phyloP scores from a whole-genome alignment of 2,888 invertebrate species.

The Lochmaea crataegi region DNA sequence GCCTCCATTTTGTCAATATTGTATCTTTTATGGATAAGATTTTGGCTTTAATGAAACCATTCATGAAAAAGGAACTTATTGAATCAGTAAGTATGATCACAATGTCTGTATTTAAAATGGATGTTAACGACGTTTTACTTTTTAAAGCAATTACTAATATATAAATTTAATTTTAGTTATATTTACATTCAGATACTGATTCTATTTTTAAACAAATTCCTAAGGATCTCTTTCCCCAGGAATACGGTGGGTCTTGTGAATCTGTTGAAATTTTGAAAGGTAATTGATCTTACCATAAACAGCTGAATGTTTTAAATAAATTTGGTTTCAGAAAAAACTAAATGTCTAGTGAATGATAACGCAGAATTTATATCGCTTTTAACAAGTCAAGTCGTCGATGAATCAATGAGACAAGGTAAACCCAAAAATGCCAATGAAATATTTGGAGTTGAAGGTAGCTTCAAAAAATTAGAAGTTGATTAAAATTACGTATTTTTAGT shows the following conservation, averaged over 20 bases:
- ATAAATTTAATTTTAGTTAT: slow-evolving; percentile 51
- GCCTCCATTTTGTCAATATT: slow-evolving; percentile 66
- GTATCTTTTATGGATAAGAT: slow-evolving; percentile 66
- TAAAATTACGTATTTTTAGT: slow-evolving; percentile 55
- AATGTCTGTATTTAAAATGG: not conserved
- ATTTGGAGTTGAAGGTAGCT: slow-evolving; percentile 77
- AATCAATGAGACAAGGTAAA: slow-evolving; percentile 72
- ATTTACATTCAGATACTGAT: slow-evolving; percentile 53
- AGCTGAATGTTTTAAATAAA: slow-evolving; percentile 11
- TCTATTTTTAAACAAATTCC: slow-evolving; percentile 65
- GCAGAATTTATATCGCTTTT: slow-evolving; percentile 65
- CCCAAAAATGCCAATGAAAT: slow-evolving; percentile 72
- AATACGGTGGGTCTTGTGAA: slow-evolving; percentile 69
- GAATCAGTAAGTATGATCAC: slow-evolving; percentile 47
- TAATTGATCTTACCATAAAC: slow-evolving; percentile 20
- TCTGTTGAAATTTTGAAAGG: slow-evolving; percentile 48
- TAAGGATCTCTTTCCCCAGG: slow-evolving; percentile 71
- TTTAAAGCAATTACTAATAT: not conserved
- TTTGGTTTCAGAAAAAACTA: slow-evolving; percentile 50
- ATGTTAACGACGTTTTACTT: not conserved
- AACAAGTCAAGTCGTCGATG: slow-evolving; percentile 70
- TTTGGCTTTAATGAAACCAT: slow-evolving; percentile 66
- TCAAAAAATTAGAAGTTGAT: slow-evolving; percentile 79
- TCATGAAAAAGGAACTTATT: slow-evolving; percentile 67
- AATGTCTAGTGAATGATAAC: slow-evolving; percentile 55